Base-by-base conservation (phyloP, 2,797 vertebrate genomes). In the Aselliscus stoliczkanus region DNA sequence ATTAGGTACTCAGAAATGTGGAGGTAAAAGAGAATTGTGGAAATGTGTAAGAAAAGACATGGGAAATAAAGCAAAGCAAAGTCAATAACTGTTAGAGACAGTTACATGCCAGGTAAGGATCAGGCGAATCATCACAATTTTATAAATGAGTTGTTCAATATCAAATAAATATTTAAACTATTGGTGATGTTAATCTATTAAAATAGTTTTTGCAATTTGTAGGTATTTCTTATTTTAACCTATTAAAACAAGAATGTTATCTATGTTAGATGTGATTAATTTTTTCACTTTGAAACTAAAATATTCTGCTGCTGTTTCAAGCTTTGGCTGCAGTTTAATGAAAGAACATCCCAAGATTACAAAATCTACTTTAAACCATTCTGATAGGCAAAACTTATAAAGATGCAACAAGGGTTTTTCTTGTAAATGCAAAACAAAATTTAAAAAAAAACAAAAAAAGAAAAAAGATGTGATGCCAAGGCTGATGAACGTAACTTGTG, bases 261-360 rank as follows among this genome's bases (percentile, higher is more conserved):
- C 56, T 70, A 29, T 69, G 37, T 52, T 80, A 67, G 14, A 44
- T 75, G 25, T 25, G 10, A 21, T 62, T 75, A 20, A 1, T 65
- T 67, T 92, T 94, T 88, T 89, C 5, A 70, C 37, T 70, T 69
- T 67, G 52, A 95, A 82, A 65, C 15, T 79, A 65, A 85, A 90
- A 47, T 25, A 50, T 77, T 20, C 23, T 80, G 4, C 56, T 93
- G 17, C n/a, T 88, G 25, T 83, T 87, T 82, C 56, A 81, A 92
- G 31, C 7, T 95, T 92, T 95, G 84, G 11, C 4, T 52, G 72
- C 58, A 56, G 17, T 56, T 94, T 79, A 64, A 62, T 91, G 20
- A 54, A 90, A 80, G 29, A 87, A 50, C 88, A 88, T 67, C 7
- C 31, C 31, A 2, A 72, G 27, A 15, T 88, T 77, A 72, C 4